Evolutionary conservation across 2,888 invertebrate genomes (phyloP).

Genomic region (Lepidonotus clava): DNA sequence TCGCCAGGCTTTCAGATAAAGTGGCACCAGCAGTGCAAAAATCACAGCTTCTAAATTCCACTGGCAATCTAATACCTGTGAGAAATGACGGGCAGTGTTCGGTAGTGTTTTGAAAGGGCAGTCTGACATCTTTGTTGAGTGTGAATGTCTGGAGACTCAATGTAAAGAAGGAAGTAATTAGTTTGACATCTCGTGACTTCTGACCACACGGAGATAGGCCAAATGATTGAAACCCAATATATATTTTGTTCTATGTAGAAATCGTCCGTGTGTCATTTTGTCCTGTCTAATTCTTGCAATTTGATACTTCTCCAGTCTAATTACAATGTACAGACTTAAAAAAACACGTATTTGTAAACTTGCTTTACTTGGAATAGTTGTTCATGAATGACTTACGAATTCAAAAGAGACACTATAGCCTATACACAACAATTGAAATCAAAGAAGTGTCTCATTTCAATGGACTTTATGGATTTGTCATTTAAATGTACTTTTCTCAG

Average conservation of each 20-base stretch:
- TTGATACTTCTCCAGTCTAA: too few relatives aligned
- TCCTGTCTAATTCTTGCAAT: too few relatives aligned
- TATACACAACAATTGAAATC: too few relatives aligned
- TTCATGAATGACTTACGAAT: too few relatives aligned
- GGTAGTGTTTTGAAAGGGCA: background rate
- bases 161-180: constrained; percentile 22
- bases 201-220: background rate
- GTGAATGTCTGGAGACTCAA: background rate
- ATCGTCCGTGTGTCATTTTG: too few relatives aligned
- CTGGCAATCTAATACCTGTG: constrained; percentile 24
- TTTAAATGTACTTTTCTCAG: too few relatives aligned
- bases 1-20: background rate
- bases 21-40: constrained; percentile 26
- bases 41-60: constrained; percentile 36
- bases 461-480: too few relatives aligned
- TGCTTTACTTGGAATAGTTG: background rate
- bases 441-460: too few relatives aligned
- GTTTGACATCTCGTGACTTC: constrained; percentile 14
- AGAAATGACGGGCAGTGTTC: background rate
- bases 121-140: background rate
- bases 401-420: too few relatives aligned
- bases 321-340: background rate
- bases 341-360: background rate
- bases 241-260: too few relatives aligned
- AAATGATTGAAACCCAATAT: constrained; percentile 4